Conservation (phyloP, 2,888 invertebrate species). For the Gandaritis pyraliata region DNA sequence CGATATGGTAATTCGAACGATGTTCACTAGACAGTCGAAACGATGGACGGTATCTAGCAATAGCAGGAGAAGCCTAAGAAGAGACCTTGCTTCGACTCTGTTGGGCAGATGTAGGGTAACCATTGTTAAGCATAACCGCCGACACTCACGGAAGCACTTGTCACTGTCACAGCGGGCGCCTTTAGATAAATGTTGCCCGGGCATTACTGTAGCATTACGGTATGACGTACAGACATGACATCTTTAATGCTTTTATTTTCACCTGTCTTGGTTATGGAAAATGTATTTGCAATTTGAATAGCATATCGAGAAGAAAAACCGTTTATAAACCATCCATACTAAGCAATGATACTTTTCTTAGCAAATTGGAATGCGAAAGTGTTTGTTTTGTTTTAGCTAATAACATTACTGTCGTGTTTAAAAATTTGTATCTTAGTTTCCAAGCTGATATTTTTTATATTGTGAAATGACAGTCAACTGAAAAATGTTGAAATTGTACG, state of each 20-base stretch:
- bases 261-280: conserved; percentile 13
- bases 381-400: too few species aligned
- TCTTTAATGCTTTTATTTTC: conserved; percentile 36
- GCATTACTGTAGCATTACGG: conserved; percentile 46
- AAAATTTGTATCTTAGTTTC: too few species aligned
- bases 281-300: conserved; percentile 10
- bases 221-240: conserved; percentile 48
- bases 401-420: too few species aligned
- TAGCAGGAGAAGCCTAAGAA: not conserved
- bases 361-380: too few species aligned
- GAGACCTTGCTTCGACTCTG: conserved; percentile 13
- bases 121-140: conserved; percentile 73
- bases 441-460: too few species aligned
- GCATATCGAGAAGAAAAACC: not conserved
- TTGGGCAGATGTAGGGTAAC: conserved; percentile 63
- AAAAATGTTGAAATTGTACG: too few species aligned
- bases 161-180: conserved; percentile 68
- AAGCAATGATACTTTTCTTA: too few species aligned
- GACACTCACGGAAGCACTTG: conserved; percentile 79
- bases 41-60: too few species aligned
- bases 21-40: too few species aligned
- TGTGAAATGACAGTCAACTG: too few species aligned
- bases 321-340: too few species aligned
- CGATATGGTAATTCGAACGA: too few species aligned
- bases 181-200: conserved; percentile 69